These are phyloP conservation scores for Pseudochirops cupreus DNA, from an alignment of 2,797 vertebrate species.

Conservation along the genomic window DNA sequence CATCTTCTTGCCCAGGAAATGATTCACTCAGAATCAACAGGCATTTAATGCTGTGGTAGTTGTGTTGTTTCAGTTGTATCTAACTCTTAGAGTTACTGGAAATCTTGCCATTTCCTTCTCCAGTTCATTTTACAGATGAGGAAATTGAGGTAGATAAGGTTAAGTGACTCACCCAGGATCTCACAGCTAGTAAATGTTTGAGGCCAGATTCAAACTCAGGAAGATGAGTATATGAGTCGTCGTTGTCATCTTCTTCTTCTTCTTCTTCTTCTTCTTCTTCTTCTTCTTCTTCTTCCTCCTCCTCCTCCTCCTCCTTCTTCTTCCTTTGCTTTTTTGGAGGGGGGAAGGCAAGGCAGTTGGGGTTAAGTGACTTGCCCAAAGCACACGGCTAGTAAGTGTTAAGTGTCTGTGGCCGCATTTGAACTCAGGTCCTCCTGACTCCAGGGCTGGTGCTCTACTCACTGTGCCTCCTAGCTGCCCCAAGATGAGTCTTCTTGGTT, in stretches of 20 bases:
- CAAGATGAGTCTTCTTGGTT: background rate
- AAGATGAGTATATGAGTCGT: background rate
- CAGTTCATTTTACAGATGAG: background rate
- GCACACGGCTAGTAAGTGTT: too few species aligned
- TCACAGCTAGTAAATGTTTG: background rate
- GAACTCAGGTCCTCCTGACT: too few species aligned
- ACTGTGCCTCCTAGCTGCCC: too few species aligned
- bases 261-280: too few species aligned
- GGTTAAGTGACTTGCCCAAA: too few species aligned
- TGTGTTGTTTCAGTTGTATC: background rate
- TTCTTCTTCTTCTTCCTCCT: too few species aligned
- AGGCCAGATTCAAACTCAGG: background rate
- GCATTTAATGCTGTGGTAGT: background rate
- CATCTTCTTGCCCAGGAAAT: background rate
- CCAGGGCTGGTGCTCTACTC: too few species aligned
- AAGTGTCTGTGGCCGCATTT: too few species aligned
- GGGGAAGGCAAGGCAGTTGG: too few species aligned
- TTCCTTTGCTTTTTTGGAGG: too few species aligned
- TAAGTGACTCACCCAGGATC: background rate
- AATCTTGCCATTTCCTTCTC: background rate
- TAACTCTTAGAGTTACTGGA: background rate
- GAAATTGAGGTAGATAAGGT: background rate
- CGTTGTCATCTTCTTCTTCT: too few species aligned
- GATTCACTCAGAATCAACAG: background rate
- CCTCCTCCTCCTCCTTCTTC: too few species aligned